These are phyloP conservation scores for Heterodera carotae DNA, from an alignment of 1,140 invertebrate species.

Conservation along the genomic window DNA sequence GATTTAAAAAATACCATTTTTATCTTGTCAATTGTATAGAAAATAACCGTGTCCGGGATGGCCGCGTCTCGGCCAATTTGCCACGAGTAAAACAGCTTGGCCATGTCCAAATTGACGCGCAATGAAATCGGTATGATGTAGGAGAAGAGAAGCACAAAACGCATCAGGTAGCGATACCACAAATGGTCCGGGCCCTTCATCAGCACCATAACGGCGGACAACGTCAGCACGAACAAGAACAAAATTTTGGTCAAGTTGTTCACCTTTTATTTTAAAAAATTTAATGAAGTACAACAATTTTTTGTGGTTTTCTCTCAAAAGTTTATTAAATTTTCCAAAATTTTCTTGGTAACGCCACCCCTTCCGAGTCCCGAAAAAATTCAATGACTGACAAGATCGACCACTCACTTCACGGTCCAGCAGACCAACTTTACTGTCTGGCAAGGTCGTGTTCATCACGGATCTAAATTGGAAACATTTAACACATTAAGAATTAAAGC, in stretches of 20 bases:
- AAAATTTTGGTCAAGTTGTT: conserved; percentile 73
- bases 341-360: too few relatives aligned
- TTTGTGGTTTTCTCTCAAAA: too few relatives aligned
- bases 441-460: conserved; percentile 96
- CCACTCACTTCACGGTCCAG: conserved; percentile 78
- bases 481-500: too few relatives aligned
- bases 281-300: too few relatives aligned
- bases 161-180: conserved; percentile 94
- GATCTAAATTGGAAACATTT: conserved; percentile 68
- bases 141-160: conserved; percentile 94
- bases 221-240: conserved; percentile 85
- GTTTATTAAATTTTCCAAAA: neutral
- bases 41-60: conserved; percentile 82
- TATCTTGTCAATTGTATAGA: too few relatives aligned
- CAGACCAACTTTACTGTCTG: conserved; percentile 88
- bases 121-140: conserved; percentile 98
- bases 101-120: conserved; percentile 96
- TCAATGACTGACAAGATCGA: neutral
- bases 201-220: conserved; percentile 87
- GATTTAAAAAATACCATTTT: too few relatives aligned
- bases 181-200: conserved; percentile 57
- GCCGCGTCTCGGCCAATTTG: conserved; percentile 89
- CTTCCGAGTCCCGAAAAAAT: neutral
- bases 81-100: conserved; percentile 95
- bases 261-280: conserved; percentile 8